These are phyloP conservation scores for Scyliorhinus canicula DNA, from an alignment of 2,797 vertebrate genomes.

Conservation along the genomic window DNA sequence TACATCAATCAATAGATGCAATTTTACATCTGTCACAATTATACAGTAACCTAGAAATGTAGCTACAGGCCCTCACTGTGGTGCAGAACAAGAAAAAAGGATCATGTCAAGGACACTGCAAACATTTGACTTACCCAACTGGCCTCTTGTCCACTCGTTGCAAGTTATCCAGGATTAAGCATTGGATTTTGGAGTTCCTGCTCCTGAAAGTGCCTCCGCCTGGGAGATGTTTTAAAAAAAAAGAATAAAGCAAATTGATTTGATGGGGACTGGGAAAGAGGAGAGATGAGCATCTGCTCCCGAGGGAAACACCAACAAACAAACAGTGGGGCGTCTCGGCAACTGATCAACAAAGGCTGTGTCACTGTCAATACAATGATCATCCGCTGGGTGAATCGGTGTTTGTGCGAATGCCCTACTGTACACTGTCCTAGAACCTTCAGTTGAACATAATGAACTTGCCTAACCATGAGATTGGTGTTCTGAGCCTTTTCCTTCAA, in stretches of 20 bases:
- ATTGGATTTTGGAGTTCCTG: conserved; percentile 33
- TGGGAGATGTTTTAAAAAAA: conserved; percentile 49
- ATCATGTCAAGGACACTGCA: conserved; percentile 39
- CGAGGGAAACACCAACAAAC: conserved; percentile 52
- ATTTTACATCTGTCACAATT: conserved; percentile 45
- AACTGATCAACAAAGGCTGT: conserved; percentile 48
- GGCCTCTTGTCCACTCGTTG: conserved; percentile 44
- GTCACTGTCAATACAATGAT: conserved; percentile 59
- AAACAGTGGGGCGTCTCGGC: conserved; percentile 49
- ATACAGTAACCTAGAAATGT: conserved; percentile 24
- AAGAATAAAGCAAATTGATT: neutral
- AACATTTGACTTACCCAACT: conserved; percentile 42
- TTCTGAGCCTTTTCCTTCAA: neutral
- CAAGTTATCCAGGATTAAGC: conserved; percentile 43
- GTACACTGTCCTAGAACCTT: conserved; percentile 44
- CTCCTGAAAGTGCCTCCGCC: conserved; percentile 46
- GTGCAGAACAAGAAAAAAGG: conserved; percentile 38
- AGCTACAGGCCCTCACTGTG: conserved; percentile 37
- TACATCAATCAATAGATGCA: conserved; percentile 47
- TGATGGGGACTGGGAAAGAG: conserved; percentile 44
- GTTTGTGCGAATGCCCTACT: conserved; percentile 51
- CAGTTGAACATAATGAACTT: neutral
- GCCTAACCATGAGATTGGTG: neutral
- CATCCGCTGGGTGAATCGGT: conserved; percentile 45
- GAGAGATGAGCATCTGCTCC: conserved; percentile 57